Percentiles rank a stretch among this genome's conserved stretches.
These are phyloP conservation scores for Phoeniculus purpureus DNA, from an alignment of 2,797 vertebrate genomes.

Conservation along the genomic window DNA sequence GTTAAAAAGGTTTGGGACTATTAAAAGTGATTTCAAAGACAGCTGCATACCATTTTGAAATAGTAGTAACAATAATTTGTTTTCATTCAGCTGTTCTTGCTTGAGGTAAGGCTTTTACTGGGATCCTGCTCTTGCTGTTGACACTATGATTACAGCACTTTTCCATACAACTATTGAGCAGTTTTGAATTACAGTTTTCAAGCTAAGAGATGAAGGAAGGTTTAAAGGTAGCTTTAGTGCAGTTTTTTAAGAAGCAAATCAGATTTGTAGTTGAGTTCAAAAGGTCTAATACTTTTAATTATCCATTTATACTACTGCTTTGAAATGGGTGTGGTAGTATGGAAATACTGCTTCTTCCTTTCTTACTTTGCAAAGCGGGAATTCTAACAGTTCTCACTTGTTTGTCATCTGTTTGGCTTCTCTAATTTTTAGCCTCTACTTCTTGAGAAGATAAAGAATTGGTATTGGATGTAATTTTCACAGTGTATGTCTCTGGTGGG, in stretches of 20 bases:
- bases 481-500: background rate
- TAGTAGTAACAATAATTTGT: background rate
- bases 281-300: background rate
- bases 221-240: background rate
- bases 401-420: background rate
- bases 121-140: background rate
- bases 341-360: background rate
- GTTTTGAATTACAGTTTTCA: constrained; percentile 2
- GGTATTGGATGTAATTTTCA: background rate
- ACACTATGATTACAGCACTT: background rate
- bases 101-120: background rate
- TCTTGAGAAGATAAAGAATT: background rate
- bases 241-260: background rate
- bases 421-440: background rate
- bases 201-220: background rate
- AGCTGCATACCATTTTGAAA: background rate
- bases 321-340: background rate
- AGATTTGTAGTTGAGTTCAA: background rate
- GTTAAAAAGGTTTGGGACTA: background rate
- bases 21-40: background rate
- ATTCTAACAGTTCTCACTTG: background rate
- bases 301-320: background rate
- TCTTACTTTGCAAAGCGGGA: background rate
- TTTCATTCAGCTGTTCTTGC: background rate
- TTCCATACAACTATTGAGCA: background rate